Conservation (phyloP, 1,140 invertebrate genomes). For the Eriocheir sinensis region DNA sequence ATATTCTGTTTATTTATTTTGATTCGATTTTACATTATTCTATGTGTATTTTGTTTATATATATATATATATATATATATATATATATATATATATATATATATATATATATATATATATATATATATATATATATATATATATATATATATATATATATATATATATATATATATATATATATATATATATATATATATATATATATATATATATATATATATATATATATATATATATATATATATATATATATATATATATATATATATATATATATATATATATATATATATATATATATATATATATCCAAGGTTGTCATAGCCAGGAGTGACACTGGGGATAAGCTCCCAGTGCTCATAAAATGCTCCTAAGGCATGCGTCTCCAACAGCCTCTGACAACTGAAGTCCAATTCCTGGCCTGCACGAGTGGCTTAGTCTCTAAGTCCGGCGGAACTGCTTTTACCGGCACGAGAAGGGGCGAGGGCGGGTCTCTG, state of each 20-base stretch:
- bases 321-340: too few relatives aligned
- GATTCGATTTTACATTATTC: too few relatives aligned
- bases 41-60: too few relatives aligned
- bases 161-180: conserved; percentile 28
- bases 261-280: conserved; percentile 28
- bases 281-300: conserved; percentile 20
- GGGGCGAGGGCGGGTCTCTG: too few relatives aligned
- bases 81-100: conserved; percentile 28
- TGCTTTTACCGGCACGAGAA: too few relatives aligned
- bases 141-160: conserved; percentile 28
- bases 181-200: conserved; percentile 28
- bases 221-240: conserved; percentile 28
- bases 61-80: conserved; percentile 28
- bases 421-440: too few relatives aligned
- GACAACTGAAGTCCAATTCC: too few relatives aligned
- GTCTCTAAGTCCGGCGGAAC: too few relatives aligned
- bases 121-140: conserved; percentile 28
- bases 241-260: conserved; percentile 28
- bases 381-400: too few relatives aligned
- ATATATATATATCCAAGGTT: neutral
- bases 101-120: conserved; percentile 28
- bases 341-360: too few relatives aligned
- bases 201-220: conserved; percentile 28
- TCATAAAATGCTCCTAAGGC: too few relatives aligned
- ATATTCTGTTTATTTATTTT: too few relatives aligned